These are phyloP conservation scores for Tychaedon coryphoeus DNA, from an alignment of 2,113 vertebrate genomes.

Conservation along the genomic window DNA sequence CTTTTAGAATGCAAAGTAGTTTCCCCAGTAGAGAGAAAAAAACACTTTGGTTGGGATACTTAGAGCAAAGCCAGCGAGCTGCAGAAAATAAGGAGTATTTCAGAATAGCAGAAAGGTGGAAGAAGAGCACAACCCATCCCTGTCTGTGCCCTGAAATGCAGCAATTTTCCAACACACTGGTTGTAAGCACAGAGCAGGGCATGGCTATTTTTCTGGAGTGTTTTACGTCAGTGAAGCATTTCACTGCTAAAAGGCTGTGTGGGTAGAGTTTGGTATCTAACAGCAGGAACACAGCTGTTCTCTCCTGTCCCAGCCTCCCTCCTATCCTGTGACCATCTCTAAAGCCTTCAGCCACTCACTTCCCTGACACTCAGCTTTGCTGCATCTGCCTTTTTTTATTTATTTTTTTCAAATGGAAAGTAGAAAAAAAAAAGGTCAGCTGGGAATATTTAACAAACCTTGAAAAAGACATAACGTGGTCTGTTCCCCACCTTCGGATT, in stretches of 20 bases:
- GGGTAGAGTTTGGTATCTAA: conserved; percentile 31
- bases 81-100: neutral
- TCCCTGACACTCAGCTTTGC: conserved; percentile 33
- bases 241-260: neutral
- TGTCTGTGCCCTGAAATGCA: neutral
- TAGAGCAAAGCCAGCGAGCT: neutral
- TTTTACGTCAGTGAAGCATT: neutral
- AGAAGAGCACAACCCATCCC: neutral
- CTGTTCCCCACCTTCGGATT: neutral
- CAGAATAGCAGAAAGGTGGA: neutral
- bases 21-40: neutral
- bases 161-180: neutral
- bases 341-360: conserved; percentile 37
- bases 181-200: neutral
- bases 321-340: neutral
- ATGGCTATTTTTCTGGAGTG: neutral
- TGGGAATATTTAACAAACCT: conserved; percentile 29
- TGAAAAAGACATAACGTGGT: neutral
- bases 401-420: neutral
- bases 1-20: neutral
- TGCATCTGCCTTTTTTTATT: neutral
- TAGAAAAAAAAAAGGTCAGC: neutral
- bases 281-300: conserved; percentile 67
- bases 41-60: neutral
- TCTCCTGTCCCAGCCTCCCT: conserved; percentile 32